These are phyloP conservation scores for Trissolcus brochymenae DNA, from an alignment of 2,888 invertebrate genomes.

Conservation along the genomic window DNA sequence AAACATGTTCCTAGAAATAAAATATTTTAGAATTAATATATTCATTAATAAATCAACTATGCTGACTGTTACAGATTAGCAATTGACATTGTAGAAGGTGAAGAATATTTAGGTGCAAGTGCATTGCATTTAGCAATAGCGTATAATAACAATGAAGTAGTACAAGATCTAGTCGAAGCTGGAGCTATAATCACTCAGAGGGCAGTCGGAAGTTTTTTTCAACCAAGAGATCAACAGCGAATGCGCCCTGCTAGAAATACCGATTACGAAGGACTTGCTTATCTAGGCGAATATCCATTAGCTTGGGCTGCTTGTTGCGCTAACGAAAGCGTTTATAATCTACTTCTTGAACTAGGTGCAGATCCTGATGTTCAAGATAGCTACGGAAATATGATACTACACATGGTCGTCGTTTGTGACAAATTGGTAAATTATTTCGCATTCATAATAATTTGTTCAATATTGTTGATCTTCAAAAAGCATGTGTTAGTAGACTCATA, in stretches of 20 bases:
- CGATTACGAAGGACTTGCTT: constrained; percentile 97
- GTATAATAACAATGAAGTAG: constrained; percentile 95
- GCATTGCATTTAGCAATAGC: constrained; percentile 97
- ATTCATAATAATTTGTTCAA: too few species aligned
- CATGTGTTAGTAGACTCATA: too few species aligned
- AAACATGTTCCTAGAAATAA: too few species aligned
- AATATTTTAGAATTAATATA: too few species aligned
- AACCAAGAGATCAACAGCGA: constrained; percentile 95
- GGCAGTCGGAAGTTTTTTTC: constrained; percentile 96
- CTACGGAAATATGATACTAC: constrained; percentile 99
- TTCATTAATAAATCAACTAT: too few species aligned
- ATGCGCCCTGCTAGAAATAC: constrained; percentile 87
- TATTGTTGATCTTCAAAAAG: too few species aligned
- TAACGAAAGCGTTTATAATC: constrained; percentile 97
- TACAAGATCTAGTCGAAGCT: constrained; percentile 93
- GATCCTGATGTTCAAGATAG: constrained; percentile 97
- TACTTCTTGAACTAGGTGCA: constrained; percentile 92
- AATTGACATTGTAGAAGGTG: constrained; percentile 96
- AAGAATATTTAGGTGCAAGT: constrained; percentile 97
- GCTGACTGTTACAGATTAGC: constrained; percentile 82
- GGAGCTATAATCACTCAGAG: constrained; percentile 95
- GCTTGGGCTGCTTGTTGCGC: constrained; percentile 99
- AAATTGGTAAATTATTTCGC: too few species aligned
- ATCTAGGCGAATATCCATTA: constrained; percentile 97
- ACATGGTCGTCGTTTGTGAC: constrained; percentile 99